A percentile compares a stretch with the other conserved stretches of the same genome.
phyloP scores from a whole-genome alignment of 1,140 invertebrate genomes.

The Magallana angulata region DNA sequence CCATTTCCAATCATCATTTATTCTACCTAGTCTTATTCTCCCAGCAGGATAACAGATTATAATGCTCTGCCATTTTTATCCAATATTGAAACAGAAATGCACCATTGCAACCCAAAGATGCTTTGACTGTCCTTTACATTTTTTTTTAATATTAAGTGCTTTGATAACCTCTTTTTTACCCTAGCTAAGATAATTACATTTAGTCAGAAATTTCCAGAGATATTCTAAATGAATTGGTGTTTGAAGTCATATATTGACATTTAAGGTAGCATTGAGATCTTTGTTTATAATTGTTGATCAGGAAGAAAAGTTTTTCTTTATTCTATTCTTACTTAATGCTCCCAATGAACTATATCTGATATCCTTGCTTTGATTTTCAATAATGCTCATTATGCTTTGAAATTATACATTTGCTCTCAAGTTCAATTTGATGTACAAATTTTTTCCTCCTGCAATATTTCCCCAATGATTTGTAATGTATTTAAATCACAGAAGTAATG shows the following conservation, averaged over 20 bases:
- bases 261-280: not conserved
- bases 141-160: not conserved
- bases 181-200: not conserved
- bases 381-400: no score
- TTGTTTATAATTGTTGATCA: not conserved
- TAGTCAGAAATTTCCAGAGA: not conserved
- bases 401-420: no score
- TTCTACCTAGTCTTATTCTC: not conserved
- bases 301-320: not conserved
- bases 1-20: not conserved
- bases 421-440: no score
- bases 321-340: no score
- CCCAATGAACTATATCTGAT: no score
- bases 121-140: not conserved
- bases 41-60: not conserved
- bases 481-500: no score
- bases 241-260: not conserved
- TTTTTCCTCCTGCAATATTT: no score
- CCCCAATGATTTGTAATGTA: no score
- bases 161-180: not conserved
- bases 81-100: not conserved
- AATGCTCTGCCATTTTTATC: not conserved
- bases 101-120: not conserved
- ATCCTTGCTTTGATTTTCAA: no score
- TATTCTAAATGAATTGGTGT: slow-evolving; percentile 13